Evolutionary conservation across 1,140 invertebrate species (phyloP).

Genomic region (Euura lappo): DNA sequence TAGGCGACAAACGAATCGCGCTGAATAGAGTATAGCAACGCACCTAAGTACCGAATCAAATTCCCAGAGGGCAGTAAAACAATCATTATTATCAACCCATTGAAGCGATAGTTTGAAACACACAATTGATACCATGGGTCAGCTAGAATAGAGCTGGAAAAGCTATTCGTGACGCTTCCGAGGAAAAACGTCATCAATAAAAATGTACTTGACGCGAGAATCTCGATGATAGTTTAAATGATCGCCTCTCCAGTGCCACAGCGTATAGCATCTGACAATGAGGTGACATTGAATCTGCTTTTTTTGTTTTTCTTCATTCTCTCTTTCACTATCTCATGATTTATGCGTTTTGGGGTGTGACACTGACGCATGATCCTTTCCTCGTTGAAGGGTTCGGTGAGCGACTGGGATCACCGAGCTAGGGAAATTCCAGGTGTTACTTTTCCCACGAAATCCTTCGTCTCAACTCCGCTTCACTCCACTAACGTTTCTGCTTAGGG

Average conservation of each 20-base stretch:
- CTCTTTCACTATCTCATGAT: constrained; percentile 9
- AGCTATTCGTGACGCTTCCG: no score
- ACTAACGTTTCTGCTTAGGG: not conserved
- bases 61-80: not conserved
- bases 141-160: no score
- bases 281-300: not conserved
- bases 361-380: not conserved
- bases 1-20: not conserved
- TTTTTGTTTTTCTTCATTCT: not conserved
- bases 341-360: constrained; percentile 10
- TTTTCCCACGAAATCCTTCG: constrained; percentile 6
- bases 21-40: not conserved
- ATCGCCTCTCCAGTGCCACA: not conserved
- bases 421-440: not conserved
- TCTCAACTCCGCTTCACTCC: not conserved
- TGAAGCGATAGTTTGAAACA: no score
- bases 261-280: not conserved
- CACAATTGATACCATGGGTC: no score
- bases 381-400: not conserved
- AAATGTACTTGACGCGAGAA: no score
- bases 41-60: not conserved
- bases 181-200: no score
- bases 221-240: no score
- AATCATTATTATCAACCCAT: not conserved
- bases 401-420: not conserved